These are phyloP conservation scores for Brachionus rotundiformis DNA, from an alignment of 1,140 invertebrate species.

Conservation along the genomic window DNA sequence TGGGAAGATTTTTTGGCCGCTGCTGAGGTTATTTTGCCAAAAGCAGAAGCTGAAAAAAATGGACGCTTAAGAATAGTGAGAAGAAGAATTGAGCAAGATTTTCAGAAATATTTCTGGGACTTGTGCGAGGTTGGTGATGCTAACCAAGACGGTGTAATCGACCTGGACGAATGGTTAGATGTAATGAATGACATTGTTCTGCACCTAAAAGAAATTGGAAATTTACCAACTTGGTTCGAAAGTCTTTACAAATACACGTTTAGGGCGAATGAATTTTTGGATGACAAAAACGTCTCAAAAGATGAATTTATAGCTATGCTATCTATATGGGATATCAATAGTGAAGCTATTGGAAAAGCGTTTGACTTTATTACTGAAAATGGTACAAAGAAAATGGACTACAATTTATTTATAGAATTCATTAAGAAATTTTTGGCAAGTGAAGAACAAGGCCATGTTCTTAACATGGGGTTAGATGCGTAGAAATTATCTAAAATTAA, in stretches of 20 bases:
- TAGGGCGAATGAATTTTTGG: constrained; percentile 49
- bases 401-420: constrained; percentile 47
- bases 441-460: constrained; percentile 29
- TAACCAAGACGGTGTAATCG: constrained; percentile 51
- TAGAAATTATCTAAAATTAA: not conserved
- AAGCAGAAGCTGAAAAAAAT: constrained; percentile 44
- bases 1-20: constrained; percentile 50
- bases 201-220: constrained; percentile 37
- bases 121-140: constrained; percentile 52
- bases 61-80: constrained; percentile 37
- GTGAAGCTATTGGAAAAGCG: constrained; percentile 27
- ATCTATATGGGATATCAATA: constrained; percentile 42
- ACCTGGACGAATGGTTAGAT: constrained; percentile 52
- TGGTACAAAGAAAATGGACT: constrained; percentile 44
- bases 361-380: constrained; percentile 52
- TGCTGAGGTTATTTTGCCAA: constrained; percentile 44
- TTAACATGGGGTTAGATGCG: constrained; percentile 49
- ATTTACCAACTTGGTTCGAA: constrained; percentile 51
- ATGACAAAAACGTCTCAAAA: constrained; percentile 41
- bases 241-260: constrained; percentile 48
- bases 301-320: constrained; percentile 50
- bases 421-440: constrained; percentile 47
- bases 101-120: constrained; percentile 53
- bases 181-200: constrained; percentile 52
- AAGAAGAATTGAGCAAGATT: constrained; percentile 50